Percentiles rank a stretch among this genome's conserved stretches.
These are phyloP conservation scores for Anguilla marmorata DNA, from an alignment of 2,797 vertebrate genomes.

Conservation along the genomic window DNA sequence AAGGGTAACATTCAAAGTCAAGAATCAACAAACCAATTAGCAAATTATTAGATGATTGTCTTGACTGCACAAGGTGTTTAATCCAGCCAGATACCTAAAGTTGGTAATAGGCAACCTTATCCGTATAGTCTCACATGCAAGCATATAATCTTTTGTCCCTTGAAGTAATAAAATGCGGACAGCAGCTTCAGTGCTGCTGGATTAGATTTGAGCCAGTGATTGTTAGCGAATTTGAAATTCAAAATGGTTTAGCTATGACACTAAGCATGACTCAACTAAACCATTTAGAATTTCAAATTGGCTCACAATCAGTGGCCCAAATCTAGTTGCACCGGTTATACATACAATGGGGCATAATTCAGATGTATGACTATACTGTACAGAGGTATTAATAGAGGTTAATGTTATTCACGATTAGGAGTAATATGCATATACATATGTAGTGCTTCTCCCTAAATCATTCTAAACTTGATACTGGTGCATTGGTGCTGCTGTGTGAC, in stretches of 20 bases:
- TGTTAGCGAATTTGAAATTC: background rate
- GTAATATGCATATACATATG: background rate
- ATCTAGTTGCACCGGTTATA: background rate
- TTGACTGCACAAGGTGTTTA: background rate
- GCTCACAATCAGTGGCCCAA: background rate
- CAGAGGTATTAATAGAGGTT: background rate
- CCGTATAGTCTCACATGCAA: background rate
- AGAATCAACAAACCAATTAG: background rate
- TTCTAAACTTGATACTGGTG: background rate
- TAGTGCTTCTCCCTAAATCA: background rate
- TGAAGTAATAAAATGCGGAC: background rate
- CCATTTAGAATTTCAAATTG: constrained; percentile 2
- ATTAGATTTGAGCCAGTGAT: background rate
- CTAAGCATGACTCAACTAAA: background rate
- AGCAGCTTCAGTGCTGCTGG: background rate
- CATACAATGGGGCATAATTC: no score
- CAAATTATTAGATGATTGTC: background rate
- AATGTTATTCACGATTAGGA: background rate
- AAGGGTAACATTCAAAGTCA: background rate
- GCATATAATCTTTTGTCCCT: background rate
- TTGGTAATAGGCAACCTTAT: background rate
- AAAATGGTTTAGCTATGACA: background rate
- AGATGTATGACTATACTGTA: background rate
- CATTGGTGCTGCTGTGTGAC: background rate
- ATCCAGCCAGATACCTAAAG: background rate